A percentile compares a stretch with the other conserved stretches of the same genome.
phyloP scores from a whole-genome alignment of 1,140 invertebrate species.

The Bombus fervidus region DNA sequence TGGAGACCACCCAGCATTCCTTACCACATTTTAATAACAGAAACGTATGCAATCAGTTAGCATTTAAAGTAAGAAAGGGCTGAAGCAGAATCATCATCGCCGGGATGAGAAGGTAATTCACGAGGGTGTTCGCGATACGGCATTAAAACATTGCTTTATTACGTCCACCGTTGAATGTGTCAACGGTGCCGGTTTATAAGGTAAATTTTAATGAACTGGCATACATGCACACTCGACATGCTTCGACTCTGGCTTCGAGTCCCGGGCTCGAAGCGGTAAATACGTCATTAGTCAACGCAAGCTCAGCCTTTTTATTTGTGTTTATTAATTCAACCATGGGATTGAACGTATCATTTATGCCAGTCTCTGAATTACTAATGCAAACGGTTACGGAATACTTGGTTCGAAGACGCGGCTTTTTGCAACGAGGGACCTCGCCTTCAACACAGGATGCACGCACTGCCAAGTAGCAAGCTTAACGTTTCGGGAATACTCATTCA shows the following conservation, averaged over 20 bases:
- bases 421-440: neutral
- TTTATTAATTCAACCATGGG: constrained; percentile 75
- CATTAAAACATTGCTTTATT: constrained; percentile 77
- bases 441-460: constrained; percentile 13
- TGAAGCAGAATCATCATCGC: constrained; percentile 2
- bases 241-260: constrained; percentile 61
- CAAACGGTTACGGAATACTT: constrained; percentile 57
- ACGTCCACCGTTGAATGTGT: constrained; percentile 74
- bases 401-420: constrained; percentile 55
- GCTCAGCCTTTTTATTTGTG: constrained; percentile 70
- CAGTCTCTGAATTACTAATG: constrained; percentile 71
- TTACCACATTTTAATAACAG: neutral
- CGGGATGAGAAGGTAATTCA: constrained; percentile 32
- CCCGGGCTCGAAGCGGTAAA: constrained; percentile 74
- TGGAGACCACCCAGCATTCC: neutral
- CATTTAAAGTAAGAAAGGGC: constrained; percentile 36
- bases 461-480: constrained; percentile 4
- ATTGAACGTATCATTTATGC: constrained; percentile 79
- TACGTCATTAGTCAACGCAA: constrained; percentile 77
- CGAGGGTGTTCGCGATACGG: constrained; percentile 65
- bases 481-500: constrained; percentile 65
- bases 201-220: constrained; percentile 81
- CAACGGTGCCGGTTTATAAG: constrained; percentile 76
- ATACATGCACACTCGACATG: constrained; percentile 54
- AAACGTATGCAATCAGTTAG: constrained; percentile 59